Evolutionary conservation across 1,140 invertebrate genomes (phyloP).

Genomic region (Brachionus angularis): DNA sequence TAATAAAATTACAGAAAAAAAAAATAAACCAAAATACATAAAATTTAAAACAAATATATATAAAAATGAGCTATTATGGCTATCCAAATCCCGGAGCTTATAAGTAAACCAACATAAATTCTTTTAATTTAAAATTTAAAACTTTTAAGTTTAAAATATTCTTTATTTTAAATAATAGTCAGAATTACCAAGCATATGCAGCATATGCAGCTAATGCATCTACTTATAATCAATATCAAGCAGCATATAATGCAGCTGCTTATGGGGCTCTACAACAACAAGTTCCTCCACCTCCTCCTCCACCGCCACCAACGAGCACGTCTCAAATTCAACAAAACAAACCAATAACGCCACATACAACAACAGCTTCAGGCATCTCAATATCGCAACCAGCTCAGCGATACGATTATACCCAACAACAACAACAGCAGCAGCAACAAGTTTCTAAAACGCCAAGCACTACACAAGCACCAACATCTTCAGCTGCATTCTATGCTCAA

Average conservation of each 20-base stretch:
- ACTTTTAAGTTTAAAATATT: background rate
- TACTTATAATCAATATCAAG: constrained; percentile 40
- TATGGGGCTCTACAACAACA: background rate
- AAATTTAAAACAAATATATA: too few relatives aligned
- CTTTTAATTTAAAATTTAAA: background rate
- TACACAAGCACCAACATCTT: background rate
- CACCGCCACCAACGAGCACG: background rate
- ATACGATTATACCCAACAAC: constrained; percentile 37
- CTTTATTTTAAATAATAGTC: background rate
- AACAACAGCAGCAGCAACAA: background rate
- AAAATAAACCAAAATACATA: too few relatives aligned
- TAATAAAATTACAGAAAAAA: too few relatives aligned
- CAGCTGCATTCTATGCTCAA: constrained; percentile 5
- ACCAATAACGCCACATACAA: background rate
- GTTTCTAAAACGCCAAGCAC: too few relatives aligned
- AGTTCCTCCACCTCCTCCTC: too few relatives aligned
- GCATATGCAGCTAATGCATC: background rate
- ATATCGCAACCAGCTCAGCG: constrained; percentile 38
- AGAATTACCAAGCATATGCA: constrained; percentile 17
- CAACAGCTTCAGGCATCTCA: background rate
- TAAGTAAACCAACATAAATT: background rate
- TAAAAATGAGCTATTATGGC: constrained; percentile 37
- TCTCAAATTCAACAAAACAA: background rate
- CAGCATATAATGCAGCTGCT: constrained; percentile 20
- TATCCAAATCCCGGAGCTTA: constrained; percentile 30